Evolutionary conservation across 1,140 invertebrate genomes (phyloP), one percentile per base, ranked within the genome.

Genomic region (Pseudachorutes palmiensis): DNA sequence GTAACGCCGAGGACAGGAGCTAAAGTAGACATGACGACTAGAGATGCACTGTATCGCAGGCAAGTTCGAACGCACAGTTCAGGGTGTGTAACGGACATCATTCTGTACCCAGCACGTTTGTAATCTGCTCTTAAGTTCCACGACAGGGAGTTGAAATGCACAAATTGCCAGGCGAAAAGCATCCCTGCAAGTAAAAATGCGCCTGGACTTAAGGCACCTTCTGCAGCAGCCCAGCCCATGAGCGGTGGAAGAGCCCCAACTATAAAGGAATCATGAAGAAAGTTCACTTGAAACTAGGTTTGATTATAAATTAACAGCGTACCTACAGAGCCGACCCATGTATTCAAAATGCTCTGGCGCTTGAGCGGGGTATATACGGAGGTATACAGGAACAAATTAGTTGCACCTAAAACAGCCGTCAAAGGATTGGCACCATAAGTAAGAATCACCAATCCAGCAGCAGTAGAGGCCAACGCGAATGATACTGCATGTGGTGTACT

Each of bases 121-220:
- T 99, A 99, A 79, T 99, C 97, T 0, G 89, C 88, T 57, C 94
- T 81, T 0, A 98, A 80, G 78, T 98, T 98, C 97, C 95, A 99
- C 0, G 93, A 98, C 0, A 98, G 80, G 1, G 95, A 94, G 81
- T 98, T 98, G 76, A 99, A 99, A 79, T 99, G 97, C 2, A 97
- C 97, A 82, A 99, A 99, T 81, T 72, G 68, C 97, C 97, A 99
- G 0, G 92, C 90, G 80, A 91, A 99, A 1, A 99, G 81, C 16
- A 99, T 81, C 1, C 87, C 88, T 59, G 87, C 92, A 72, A 99
- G 83, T 16, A 98, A 80, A 78, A 89, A 87, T n/a, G 92, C 92
- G 64, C 91, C 93, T 67, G 82, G 75, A 65, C 83, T 80, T 30
- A 98, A 78, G 1, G 80, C 78, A 41, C 92, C 92, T 1, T 87